Evolutionary conservation across 2,113 vertebrate genomes (phyloP).

Genomic region (Barbus barbus): DNA sequence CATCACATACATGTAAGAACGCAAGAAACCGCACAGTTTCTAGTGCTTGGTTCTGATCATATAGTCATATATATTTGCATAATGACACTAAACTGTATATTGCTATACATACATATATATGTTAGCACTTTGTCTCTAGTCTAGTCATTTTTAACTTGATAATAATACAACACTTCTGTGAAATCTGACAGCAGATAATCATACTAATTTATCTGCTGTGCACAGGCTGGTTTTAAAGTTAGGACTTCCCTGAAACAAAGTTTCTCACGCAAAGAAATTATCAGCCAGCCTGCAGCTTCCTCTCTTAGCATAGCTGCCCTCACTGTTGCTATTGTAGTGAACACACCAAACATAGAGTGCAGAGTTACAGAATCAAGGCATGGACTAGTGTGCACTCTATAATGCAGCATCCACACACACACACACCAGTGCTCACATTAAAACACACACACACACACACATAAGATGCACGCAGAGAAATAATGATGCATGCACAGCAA

Average conservation of each 20-base stretch:
- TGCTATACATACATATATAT: neutral
- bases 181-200: slow-evolving; percentile 60
- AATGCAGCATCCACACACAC: neutral
- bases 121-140: neutral
- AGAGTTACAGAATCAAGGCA: slow-evolving; percentile 1
- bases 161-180: slow-evolving; percentile 44
- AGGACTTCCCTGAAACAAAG: slow-evolving; percentile 48
- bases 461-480: neutral
- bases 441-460: neutral
- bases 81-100: neutral
- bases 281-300: slow-evolving; percentile 68
- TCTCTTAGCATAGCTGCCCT: slow-evolving; percentile 49
- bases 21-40: neutral
- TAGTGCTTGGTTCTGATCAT: neutral
- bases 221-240: slow-evolving; percentile 45
- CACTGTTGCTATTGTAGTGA: slow-evolving; percentile 18
- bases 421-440: neutral
- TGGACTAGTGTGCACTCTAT: neutral
- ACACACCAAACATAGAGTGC: slow-evolving; percentile 14
- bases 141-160: slow-evolving; percentile 29
- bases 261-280: slow-evolving; percentile 64
- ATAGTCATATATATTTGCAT: too few species aligned
- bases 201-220: slow-evolving; percentile 45
- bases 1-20: neutral
- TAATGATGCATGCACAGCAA: neutral